phyloP scores from a whole-genome alignment of 2,797 vertebrate genomes.

The Natrix natrix region DNA sequence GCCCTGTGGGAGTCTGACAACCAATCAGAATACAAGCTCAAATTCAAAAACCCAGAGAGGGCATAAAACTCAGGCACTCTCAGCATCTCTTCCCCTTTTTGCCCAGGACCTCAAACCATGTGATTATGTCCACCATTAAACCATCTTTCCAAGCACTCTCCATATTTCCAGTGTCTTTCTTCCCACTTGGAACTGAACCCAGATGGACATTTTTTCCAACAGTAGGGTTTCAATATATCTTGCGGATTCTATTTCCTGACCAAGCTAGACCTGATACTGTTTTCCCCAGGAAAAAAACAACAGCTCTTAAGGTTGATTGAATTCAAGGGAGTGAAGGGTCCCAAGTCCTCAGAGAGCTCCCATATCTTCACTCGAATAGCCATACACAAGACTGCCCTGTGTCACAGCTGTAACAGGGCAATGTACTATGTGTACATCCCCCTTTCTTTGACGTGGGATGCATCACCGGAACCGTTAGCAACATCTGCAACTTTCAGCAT shows the following conservation, averaged over 20 bases:
- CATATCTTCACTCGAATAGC: neutral
- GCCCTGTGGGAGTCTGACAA: too few relatives aligned
- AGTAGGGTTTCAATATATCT: neutral
- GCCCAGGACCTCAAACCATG: too few relatives aligned
- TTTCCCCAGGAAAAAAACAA: neutral
- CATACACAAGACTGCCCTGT: neutral
- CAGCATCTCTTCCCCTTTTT: too few relatives aligned
- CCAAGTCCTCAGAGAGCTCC: neutral
- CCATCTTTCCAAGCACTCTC: too few relatives aligned
- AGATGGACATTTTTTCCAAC: too few relatives aligned
- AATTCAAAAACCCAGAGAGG: too few relatives aligned
- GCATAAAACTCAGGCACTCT: too few relatives aligned
- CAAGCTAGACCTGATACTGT: neutral
- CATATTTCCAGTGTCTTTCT: too few relatives aligned
- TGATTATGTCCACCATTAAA: too few relatives aligned
- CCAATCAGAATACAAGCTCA: too few relatives aligned
- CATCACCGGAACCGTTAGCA: neutral
- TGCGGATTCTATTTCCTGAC: neutral
- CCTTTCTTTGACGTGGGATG: neutral
- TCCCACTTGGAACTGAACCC: too few relatives aligned
- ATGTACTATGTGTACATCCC: neutral
- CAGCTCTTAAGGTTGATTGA: neutral
- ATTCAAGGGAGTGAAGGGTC: neutral
- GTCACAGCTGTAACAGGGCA: neutral
- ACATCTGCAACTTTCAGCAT: neutral